phyloP scores from a whole-genome alignment of 2,888 invertebrate genomes.

The Halictus quadricinctus region DNA sequence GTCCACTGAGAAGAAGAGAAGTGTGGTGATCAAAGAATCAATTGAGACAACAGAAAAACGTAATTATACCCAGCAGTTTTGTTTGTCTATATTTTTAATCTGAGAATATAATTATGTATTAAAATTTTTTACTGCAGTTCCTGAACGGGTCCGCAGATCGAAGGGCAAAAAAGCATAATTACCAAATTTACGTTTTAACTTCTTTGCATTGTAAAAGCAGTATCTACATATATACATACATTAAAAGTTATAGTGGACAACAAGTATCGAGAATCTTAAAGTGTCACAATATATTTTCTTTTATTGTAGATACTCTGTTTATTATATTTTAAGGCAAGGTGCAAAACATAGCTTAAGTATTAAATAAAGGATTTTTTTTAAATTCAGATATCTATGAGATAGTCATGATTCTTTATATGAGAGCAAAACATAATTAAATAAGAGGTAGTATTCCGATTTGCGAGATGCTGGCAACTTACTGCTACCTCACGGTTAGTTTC shows the following conservation, averaged over 20 bases:
- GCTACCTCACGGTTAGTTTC: too few species aligned
- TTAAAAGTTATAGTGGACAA: not conserved
- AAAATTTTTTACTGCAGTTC: constrained; percentile 55
- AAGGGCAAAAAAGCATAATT: not conserved
- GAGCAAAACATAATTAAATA: not conserved
- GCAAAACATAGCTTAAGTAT: not conserved
- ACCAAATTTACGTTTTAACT: not conserved
- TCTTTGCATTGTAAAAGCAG: not conserved
- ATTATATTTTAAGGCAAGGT: not conserved
- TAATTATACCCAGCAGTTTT: constrained; percentile 43
- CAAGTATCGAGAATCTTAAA: not conserved
- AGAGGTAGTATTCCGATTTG: not conserved
- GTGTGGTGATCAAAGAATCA: constrained; percentile 35
- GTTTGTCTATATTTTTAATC: not conserved
- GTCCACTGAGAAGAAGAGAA: constrained; percentile 13
- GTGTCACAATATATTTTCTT: not conserved
- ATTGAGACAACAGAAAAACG: constrained; percentile 57
- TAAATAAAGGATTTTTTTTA: not conserved
- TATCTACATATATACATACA: not conserved
- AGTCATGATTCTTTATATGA: not conserved
- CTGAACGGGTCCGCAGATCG: constrained; percentile 54
- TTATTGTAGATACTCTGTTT: not conserved
- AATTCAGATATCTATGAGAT: not conserved
- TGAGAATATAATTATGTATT: not conserved
- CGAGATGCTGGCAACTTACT: too few species aligned